Evolutionary conservation across 2,797 vertebrate genomes (phyloP).

Genomic region (Sciurus vulgaris): DNA sequence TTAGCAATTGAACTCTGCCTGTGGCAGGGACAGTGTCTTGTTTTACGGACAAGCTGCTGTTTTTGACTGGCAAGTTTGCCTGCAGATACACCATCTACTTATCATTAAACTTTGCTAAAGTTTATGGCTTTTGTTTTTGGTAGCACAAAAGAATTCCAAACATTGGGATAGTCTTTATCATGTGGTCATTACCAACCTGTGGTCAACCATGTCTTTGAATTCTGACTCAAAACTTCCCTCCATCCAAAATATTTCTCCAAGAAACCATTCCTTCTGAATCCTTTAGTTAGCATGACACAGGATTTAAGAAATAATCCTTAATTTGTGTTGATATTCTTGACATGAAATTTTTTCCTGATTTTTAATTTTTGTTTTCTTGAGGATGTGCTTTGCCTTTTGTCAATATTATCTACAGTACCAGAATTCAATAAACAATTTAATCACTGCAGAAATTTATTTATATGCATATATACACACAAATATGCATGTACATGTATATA

Average conservation of each 20-base stretch:
- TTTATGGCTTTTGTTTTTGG: neutral
- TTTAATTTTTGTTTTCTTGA: neutral
- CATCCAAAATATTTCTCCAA: neutral
- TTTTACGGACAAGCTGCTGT: neutral
- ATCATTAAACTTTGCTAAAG: neutral
- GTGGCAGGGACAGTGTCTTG: neutral
- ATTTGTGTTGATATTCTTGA: neutral
- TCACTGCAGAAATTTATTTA: neutral
- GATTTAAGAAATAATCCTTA: constrained; percentile 33
- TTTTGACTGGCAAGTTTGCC: neutral
- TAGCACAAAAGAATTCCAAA: neutral
- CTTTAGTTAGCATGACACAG: neutral
- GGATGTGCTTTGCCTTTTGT: neutral
- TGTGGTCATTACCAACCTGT: neutral
- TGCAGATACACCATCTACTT: neutral
- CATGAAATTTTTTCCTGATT: neutral
- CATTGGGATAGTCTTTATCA: neutral
- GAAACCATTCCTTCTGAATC: neutral
- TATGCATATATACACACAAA: neutral
- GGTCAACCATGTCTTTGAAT: neutral
- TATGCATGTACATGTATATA: neutral
- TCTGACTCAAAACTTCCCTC: neutral
- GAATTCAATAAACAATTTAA: neutral
- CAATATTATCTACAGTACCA: neutral
- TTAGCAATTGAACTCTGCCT: neutral